These are phyloP conservation scores for Scaptomyza montana DNA, from an alignment of 1,140 invertebrate species.

Conservation along the genomic window DNA sequence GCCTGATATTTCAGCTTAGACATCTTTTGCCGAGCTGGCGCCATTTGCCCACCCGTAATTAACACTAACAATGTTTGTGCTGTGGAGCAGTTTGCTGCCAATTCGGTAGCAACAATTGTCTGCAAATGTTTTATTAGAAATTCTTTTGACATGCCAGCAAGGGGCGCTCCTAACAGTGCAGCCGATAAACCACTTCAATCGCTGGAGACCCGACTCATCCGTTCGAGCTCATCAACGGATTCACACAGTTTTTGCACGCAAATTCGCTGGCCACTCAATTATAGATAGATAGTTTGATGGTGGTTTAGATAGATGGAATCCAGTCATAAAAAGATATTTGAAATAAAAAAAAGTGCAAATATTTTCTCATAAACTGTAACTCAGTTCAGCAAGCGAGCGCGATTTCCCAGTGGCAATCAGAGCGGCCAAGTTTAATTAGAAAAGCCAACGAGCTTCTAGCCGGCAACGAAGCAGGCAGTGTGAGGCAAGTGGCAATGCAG, in stretches of 20 bases:
- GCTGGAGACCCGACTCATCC: slow-evolving; percentile 1
- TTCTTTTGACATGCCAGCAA: slow-evolving; percentile 55
- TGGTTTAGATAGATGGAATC: slow-evolving; percentile 3
- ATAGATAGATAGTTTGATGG: slow-evolving; percentile 23
- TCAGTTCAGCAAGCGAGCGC: slow-evolving; percentile 31
- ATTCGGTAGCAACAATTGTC: slow-evolving; percentile 58
- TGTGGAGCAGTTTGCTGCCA: slow-evolving; percentile 10
- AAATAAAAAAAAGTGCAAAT: slow-evolving; percentile 68
- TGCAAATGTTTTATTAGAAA: slow-evolving; percentile 77
- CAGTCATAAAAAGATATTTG: slow-evolving; percentile 41
- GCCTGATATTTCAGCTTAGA: slow-evolving; percentile 39
- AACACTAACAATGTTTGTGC: slow-evolving; percentile 63
- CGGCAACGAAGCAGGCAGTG: neutral
- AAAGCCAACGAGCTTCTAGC: slow-evolving; percentile 12
- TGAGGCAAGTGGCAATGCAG: slow-evolving; percentile 12
- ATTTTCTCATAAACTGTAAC: slow-evolving; percentile 73
- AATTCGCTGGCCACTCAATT: slow-evolving; percentile 59
- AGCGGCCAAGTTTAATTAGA: slow-evolving; percentile 75
- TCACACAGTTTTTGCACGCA: slow-evolving; percentile 80
- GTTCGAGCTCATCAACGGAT: slow-evolving; percentile 66
- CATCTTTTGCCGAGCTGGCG: slow-evolving; percentile 53
- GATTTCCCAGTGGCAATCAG: slow-evolving; percentile 80
- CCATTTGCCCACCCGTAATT: slow-evolving; percentile 62
- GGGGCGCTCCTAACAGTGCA: slow-evolving; percentile 36
- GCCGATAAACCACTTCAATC: slow-evolving; percentile 19